These are phyloP conservation scores for Muscicapa comitata DNA, from an alignment of 2,797 vertebrate species.

Conservation along the genomic window DNA sequence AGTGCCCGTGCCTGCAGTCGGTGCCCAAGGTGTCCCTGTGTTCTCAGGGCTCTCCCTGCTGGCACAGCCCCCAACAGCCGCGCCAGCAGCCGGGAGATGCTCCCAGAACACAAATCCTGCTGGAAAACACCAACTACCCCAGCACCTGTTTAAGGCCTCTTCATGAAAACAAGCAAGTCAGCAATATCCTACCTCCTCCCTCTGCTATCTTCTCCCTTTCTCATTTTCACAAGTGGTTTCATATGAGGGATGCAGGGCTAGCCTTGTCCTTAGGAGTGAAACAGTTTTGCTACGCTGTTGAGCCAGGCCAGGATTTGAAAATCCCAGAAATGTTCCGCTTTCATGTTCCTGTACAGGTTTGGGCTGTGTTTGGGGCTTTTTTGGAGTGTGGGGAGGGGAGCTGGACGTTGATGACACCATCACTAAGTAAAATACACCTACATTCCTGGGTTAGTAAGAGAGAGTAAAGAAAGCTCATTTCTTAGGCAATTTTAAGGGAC, in stretches of 20 bases:
- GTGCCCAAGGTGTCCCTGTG: no score
- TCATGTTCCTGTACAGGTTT: not conserved
- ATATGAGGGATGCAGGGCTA: not conserved
- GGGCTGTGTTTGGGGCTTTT: not conserved
- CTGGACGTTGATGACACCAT: not conserved
- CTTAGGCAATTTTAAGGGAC: not conserved
- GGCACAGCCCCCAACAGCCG: not conserved
- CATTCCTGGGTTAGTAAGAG: not conserved
- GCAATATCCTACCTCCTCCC: not conserved
- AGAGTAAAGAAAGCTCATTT: not conserved
- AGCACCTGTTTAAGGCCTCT: fast-evolving
- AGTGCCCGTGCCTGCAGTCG: not conserved
- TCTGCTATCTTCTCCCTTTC: not conserved
- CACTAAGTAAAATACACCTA: not conserved
- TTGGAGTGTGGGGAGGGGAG: fast-evolving
- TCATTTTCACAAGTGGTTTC: not conserved
- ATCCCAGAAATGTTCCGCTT: not conserved
- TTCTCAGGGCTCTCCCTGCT: not conserved
- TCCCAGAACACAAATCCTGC: not conserved
- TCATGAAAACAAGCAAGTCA: fast-evolving
- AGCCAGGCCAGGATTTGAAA: not conserved
- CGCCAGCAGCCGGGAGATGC: not conserved
- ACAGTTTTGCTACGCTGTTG: not conserved
- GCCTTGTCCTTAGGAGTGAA: not conserved
- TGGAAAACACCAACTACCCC: not conserved